phyloP scores from a whole-genome alignment of 2,888 invertebrate species.

The Sminthurinus aureus region DNA sequence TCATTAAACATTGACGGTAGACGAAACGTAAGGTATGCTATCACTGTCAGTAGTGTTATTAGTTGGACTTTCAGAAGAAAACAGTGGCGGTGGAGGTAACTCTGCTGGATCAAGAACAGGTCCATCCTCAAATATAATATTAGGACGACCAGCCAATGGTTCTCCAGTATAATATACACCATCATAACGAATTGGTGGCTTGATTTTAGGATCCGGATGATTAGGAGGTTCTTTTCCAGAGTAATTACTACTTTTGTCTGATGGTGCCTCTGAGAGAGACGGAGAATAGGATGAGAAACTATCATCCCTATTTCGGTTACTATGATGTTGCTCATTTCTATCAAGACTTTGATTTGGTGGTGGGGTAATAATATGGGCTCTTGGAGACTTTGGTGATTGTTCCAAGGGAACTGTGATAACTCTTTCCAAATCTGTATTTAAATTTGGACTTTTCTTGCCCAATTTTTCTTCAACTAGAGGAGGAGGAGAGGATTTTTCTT shows the following conservation, averaged over 20 bases:
- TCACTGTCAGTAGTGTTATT: no score
- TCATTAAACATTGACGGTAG: constrained; percentile 37
- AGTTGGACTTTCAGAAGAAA: constrained; percentile 21
- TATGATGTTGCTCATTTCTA: no score
- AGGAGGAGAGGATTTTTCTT: constrained; percentile 10
- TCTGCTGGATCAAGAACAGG: constrained; percentile 45
- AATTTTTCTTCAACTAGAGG: constrained; percentile 1
- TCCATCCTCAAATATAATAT: constrained; percentile 72
- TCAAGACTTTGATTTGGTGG: not conserved
- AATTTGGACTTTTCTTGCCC: constrained; percentile 7
- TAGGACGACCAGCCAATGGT: constrained; percentile 77
- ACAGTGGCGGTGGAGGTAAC: constrained; percentile 31
- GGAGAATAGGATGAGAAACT: constrained; percentile 30
- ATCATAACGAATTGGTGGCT: constrained; percentile 70
- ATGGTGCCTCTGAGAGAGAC: constrained; percentile 15
- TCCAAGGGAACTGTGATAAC: constrained; percentile 21
- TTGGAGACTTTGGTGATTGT: constrained; percentile 24
- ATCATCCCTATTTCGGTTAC: no score
- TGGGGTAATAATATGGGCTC: constrained; percentile 3
- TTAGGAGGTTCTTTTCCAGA: not conserved
- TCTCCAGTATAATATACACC: constrained; percentile 84
- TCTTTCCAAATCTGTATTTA: not conserved
- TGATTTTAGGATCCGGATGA: not conserved
- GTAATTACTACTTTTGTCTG: not conserved
- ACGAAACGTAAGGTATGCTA: constrained; percentile 41